Percentiles rank a stretch among this genome's conserved stretches.
phyloP scores from a whole-genome alignment of 2,113 vertebrate genomes.

The Sylvietta virens region DNA sequence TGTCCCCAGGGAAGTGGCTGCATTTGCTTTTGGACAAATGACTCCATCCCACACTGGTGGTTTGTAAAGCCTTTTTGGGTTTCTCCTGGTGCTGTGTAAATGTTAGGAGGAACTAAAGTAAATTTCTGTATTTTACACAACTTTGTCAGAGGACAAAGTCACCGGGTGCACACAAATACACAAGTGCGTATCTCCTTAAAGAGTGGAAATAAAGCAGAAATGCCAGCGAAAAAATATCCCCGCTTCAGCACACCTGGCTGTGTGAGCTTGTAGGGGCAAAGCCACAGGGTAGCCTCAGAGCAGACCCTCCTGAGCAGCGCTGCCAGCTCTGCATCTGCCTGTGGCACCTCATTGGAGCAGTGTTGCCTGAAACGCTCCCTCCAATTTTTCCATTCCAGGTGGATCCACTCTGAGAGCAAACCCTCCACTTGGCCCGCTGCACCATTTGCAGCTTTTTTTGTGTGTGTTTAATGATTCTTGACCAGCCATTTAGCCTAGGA shows the following conservation, averaged over 20 bases:
- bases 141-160: background rate
- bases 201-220: background rate
- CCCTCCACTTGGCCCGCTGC: background rate
- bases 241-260: background rate
- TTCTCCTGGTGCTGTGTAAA: background rate
- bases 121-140: background rate
- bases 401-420: background rate
- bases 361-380: background rate
- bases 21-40: background rate
- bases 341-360: background rate
- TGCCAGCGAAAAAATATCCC: background rate
- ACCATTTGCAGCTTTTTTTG: background rate
- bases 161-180: background rate
- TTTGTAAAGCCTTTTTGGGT: constrained; percentile 17
- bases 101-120: background rate
- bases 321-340: background rate
- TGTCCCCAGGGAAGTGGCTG: background rate
- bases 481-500: background rate
- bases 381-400: background rate
- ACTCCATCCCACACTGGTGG: background rate
- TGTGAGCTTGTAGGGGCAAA: background rate
- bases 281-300: background rate
- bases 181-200: background rate
- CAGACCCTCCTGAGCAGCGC: background rate
- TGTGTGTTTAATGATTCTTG: constrained; percentile 16